Conservation (phyloP, 2,888 invertebrate species). For the Gymnosoma rotundatum region DNA sequence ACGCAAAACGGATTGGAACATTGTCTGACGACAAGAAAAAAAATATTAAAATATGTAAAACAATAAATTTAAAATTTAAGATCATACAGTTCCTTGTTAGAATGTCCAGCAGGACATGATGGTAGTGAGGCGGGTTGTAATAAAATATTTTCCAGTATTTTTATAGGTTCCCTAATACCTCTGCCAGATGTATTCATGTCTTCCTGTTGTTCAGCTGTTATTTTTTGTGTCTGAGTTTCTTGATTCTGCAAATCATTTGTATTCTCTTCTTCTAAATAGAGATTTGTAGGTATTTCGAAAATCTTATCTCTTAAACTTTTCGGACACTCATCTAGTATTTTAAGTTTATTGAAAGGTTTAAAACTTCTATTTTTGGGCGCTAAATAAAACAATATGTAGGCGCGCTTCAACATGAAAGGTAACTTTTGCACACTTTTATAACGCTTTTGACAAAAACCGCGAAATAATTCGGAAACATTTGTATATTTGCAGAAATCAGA, state of each 20-base stretch:
- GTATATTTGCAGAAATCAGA: conserved; percentile 38
- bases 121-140: neutral
- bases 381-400: conserved; percentile 38
- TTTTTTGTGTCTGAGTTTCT: neutral
- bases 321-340: conserved; percentile 21
- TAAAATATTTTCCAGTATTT: conserved; percentile 52
- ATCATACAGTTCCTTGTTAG: neutral
- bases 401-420: conserved; percentile 21
- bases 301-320: conserved; percentile 12
- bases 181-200: neutral
- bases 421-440: conserved; percentile 31
- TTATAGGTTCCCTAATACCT: neutral
- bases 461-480: conserved; percentile 27
- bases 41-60: neutral
- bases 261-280: conserved; percentile 18
- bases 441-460: conserved; percentile 17
- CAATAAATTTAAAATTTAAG: neutral
- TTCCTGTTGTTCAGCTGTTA: neutral
- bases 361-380: conserved; percentile 17
- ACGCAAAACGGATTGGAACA: conserved; percentile 22
- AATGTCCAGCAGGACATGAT: neutral
- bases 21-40: neutral
- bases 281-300: conserved; percentile 9
- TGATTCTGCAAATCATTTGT: neutral
- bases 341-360: conserved; percentile 27